Percentiles rank a stretch among this genome's conserved stretches.
Evolutionary conservation across 2,888 invertebrate species (phyloP).

Genomic region (Acronicta aceris): DNA sequence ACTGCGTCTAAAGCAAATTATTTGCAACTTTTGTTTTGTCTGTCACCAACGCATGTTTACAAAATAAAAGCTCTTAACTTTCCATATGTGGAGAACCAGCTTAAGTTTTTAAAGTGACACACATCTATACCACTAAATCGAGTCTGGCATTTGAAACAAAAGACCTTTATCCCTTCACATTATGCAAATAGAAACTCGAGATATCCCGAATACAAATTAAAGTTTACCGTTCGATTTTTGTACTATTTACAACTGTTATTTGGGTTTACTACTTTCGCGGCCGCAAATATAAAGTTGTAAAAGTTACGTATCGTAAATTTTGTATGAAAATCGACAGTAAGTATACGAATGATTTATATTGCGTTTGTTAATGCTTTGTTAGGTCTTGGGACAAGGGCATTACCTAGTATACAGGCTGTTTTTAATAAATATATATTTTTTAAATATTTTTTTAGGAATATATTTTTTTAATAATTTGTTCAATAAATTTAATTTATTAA

Average conservation of each 20-base stretch:
- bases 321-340: slow-evolving; percentile 43
- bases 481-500: too few relatives aligned
- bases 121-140: slow-evolving; percentile 4
- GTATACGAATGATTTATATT: slow-evolving; percentile 51
- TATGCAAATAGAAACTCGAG: slow-evolving; percentile 47
- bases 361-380: slow-evolving; percentile 45
- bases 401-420: background rate
- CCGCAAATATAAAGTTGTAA: slow-evolving; percentile 43
- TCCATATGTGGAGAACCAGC: background rate
- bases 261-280: background rate
- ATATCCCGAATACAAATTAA: slow-evolving; percentile 36
- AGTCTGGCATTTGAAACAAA: slow-evolving; percentile 48
- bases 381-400: slow-evolving; percentile 36
- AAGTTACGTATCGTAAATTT: slow-evolving; percentile 47
- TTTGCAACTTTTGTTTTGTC: too few relatives aligned
- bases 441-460: too few relatives aligned
- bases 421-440: too few relatives aligned
- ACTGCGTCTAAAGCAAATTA: too few relatives aligned
- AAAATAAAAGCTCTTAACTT: too few relatives aligned
- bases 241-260: slow-evolving; percentile 1
- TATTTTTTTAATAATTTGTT: too few relatives aligned
- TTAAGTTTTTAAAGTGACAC: slow-evolving; percentile 4
- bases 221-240: background rate
- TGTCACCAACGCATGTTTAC: too few relatives aligned
- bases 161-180: slow-evolving; percentile 46